phyloP scores from a whole-genome alignment of 2,888 invertebrate species.

The Hipparchia sbordonii region DNA sequence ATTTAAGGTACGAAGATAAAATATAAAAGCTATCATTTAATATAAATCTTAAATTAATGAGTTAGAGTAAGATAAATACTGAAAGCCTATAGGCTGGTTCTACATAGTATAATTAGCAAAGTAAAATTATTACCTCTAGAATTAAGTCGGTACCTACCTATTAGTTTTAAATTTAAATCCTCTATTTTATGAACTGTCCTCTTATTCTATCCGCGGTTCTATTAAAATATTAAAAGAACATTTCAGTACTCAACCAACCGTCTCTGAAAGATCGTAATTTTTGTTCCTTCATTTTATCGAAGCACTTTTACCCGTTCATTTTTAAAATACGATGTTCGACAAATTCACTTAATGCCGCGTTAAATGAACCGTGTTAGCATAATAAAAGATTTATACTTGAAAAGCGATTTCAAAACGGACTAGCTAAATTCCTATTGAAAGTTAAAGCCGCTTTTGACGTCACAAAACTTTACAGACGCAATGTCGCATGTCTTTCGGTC shows the following conservation, averaged over 20 bases:
- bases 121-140: background rate
- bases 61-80: background rate
- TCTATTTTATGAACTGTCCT: conserved; percentile 14
- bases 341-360: conserved; percentile 81
- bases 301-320: conserved; percentile 73
- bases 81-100: background rate
- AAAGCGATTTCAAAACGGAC: conserved; percentile 75
- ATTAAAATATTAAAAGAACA: conserved; percentile 47
- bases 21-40: background rate
- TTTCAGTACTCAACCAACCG: conserved; percentile 54
- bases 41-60: conserved; percentile 1
- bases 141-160: background rate
- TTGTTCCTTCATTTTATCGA: conserved; percentile 59
- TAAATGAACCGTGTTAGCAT: conserved; percentile 80
- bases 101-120: background rate
- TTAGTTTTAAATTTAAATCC: background rate
- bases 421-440: conserved; percentile 66
- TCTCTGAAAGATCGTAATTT: conserved; percentile 52
- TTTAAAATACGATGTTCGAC: conserved; percentile 79
- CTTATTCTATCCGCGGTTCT: conserved; percentile 16
- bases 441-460: conserved; percentile 55
- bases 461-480: background rate
- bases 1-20: conserved; percentile 4
- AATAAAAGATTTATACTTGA: conserved; percentile 80
- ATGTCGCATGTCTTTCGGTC: no score